Percentiles rank a stretch among this genome's conserved stretches.
Conservation (phyloP, 1,140 invertebrate genomes). For the Calosoma granatense region DNA sequence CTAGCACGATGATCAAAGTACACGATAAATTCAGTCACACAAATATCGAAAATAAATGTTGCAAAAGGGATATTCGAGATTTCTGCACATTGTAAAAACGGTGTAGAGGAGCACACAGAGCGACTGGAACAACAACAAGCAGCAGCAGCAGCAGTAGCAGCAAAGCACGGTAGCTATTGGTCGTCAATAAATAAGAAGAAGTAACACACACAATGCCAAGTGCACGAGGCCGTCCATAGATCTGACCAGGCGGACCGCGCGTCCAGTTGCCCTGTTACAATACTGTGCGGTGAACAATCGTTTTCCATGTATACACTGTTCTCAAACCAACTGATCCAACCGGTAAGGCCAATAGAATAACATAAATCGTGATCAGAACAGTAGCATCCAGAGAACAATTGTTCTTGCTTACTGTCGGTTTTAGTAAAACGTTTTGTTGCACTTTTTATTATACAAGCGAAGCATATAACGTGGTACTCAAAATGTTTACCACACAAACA, state of each 20-base stretch:
- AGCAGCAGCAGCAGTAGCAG: too few relatives aligned
- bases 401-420: conserved; percentile 27
- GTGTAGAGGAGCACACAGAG: too few relatives aligned
- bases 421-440: conserved; percentile 26
- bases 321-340: conserved; percentile 5
- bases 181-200: conserved; percentile 30
- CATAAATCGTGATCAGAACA: conserved; percentile 13
- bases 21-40: too few relatives aligned
- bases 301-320: conserved; percentile 13
- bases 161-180: conserved; percentile 31
- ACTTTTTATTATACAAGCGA: conserved; percentile 17
- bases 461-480: conserved; percentile 5
- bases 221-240: conserved; percentile 26
- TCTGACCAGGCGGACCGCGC: conserved; percentile 19
- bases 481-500: too few relatives aligned
- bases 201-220: conserved; percentile 26
- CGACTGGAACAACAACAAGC: too few relatives aligned
- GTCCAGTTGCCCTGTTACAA: conserved; percentile 21
- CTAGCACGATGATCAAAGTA: too few relatives aligned
- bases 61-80: too few relatives aligned
- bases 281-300: conserved; percentile 30
- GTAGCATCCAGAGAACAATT: conserved; percentile 13
- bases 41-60: too few relatives aligned
- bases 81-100: too few relatives aligned
- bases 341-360: conserved; percentile 5